Base-by-base conservation (phyloP, 2,888 invertebrate genomes). In the Lepetodrilus schrolli region DNA sequence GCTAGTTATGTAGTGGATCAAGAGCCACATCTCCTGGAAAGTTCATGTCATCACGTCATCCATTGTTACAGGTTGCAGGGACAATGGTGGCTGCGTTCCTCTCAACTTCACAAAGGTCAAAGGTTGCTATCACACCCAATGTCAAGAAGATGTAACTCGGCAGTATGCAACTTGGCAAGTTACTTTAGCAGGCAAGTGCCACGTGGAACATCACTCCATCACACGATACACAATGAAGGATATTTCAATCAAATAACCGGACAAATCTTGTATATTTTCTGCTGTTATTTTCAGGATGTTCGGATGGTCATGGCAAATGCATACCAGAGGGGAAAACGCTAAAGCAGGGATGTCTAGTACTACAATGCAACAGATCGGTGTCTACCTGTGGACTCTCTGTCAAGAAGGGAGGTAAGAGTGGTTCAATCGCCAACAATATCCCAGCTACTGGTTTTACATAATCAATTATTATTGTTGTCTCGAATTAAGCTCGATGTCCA, bases 11-110 rank as follows among this genome's bases (percentile, higher is more conserved):
- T n/a, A n/a, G n/a, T n/a, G n/a, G n/a, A n/a, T n/a, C n/a, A n/a
- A n/a, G n/a, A n/a, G n/a, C n/a, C n/a, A n/a, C n/a, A n/a, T n/a
- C n/a, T n/a, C n/a, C n/a, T n/a, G n/a, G n/a, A n/a, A n/a, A n/a
- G n/a, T n/a, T n/a, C n/a, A n/a, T n/a, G n/a, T n/a, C n/a, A n/a
- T n/a, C n/a, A n/a, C n/a, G n/a, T n/a, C n/a, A n/a, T n/a, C n/a
- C n/a, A n/a, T 8, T 37, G 50, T 47, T 72, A 8, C 30, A 81
- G 83, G 79, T 1, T 83, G 83, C 74, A 78, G 80, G 48, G 83
- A 83, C 48, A 78, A 76, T 10, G 77, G 75, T 1, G 37, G 74
- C 1, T 83, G 83, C 47, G 58, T 80, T 65, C 74, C 78, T 5
- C 48, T 82, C 1, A 80, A 78, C 8, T 80, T 78, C 51, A 77